These are phyloP conservation scores for Hipparchia semele DNA, from an alignment of 2,888 invertebrate genomes.

Conservation along the genomic window DNA sequence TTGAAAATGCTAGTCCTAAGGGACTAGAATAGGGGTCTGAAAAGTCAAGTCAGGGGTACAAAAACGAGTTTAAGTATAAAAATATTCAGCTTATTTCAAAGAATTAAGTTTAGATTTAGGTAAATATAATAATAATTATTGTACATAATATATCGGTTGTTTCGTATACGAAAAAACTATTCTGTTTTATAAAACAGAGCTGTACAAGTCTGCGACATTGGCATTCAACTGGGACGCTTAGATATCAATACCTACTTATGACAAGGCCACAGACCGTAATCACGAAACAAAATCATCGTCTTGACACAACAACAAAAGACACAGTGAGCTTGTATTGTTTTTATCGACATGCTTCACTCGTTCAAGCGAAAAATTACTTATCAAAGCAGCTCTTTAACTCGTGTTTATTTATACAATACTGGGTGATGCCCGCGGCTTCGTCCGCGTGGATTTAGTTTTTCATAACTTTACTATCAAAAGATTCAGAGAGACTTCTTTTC, in stretches of 20 bases:
- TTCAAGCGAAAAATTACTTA: slow-evolving; percentile 10
- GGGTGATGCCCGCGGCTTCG: too few relatives aligned
- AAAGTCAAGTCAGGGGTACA: too few relatives aligned
- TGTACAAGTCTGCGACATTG: slow-evolving; percentile 50
- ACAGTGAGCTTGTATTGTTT: not conserved
- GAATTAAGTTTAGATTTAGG: too few relatives aligned
- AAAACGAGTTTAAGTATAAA: too few relatives aligned
- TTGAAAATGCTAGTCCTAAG: too few relatives aligned
- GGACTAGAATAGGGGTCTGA: too few relatives aligned
- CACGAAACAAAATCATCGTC: slow-evolving; percentile 40
- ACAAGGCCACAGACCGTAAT: slow-evolving; percentile 55
- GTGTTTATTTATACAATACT: not conserved
- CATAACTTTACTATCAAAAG: too few relatives aligned
- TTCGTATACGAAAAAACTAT: not conserved
- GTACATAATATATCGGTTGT: not conserved
- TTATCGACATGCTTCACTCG: slow-evolving; percentile 22
- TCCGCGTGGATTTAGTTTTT: too few relatives aligned
- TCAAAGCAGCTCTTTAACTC: not conserved
- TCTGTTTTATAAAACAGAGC: too few relatives aligned
- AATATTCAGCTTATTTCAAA: too few relatives aligned
- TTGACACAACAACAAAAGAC: slow-evolving; percentile 30
- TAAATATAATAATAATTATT: not conserved
- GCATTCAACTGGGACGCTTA: slow-evolving; percentile 71
- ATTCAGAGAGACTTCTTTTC: too few relatives aligned
- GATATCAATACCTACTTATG: slow-evolving; percentile 62